Evolutionary conservation across 1,140 invertebrate species (phyloP), one percentile per base, ranked within the genome.

Genomic region (Monomorium pharaonis): DNA sequence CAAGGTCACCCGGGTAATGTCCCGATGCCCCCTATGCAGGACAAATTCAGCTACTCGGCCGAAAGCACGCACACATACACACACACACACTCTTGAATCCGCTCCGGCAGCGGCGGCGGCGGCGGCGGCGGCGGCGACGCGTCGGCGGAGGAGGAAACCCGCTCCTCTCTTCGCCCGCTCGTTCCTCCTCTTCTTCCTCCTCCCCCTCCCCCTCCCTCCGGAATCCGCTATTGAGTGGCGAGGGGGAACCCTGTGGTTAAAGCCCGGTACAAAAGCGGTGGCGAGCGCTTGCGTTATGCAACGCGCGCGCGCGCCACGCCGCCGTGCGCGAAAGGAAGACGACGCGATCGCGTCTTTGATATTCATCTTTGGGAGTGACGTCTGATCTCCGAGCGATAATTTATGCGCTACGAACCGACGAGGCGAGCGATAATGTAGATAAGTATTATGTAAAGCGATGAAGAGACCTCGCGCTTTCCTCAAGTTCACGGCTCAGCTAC

Each of bases 1-100:
- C 94, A 95, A 95, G 94, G 94, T 95, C 94, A 95, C 91, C 92
- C 94, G 94, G 94, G 94, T 95, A 95, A 95, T 94, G 94, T 95
- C 93, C 94, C 94, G 94, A 95, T 95, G 94, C 94, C 94, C 94
- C 94, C 94, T 95, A 94, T 94, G 92, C 94, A 94, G 94, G 94
- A 94, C 94, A 94, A 95, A 94, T 95, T 94, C 93, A 92, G 88
- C 92, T 88, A 92, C 92, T 91, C 91, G 87, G 88, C 80, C 88
- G 91, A 91, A 91, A 92, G 88, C 84, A 81, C 27, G 63, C 83
- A 84, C 24, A n/a, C n/a, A n/a, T n/a, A n/a, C n/a, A n/a, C n/a
- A n/a, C n/a, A n/a, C n/a, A n/a, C n/a, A n/a, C n/a, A 60, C 84
- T 74, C 84, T 70, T 67, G 74, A 81, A 75, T 51, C 56, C 37